phyloP scores from a whole-genome alignment of 2,888 invertebrate genomes.

The Axea sp. region DNA sequence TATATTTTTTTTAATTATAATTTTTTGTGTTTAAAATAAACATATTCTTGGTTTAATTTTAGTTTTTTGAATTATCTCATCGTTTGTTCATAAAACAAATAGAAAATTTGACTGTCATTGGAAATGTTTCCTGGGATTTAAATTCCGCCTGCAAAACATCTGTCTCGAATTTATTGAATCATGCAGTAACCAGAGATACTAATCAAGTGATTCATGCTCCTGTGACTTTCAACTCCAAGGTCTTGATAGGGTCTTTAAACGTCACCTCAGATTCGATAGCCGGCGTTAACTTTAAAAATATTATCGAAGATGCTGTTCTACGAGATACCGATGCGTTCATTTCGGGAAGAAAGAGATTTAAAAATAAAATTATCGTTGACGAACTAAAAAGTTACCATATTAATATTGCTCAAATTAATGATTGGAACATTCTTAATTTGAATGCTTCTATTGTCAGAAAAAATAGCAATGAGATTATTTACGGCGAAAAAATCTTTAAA shows the following conservation, averaged over 20 bases:
- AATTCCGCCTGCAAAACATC: slow-evolving; percentile 50
- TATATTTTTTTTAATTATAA: too few species aligned
- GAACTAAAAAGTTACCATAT: slow-evolving; percentile 65
- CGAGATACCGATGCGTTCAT: slow-evolving; percentile 47
- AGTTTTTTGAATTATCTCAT: too few species aligned
- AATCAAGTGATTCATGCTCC: slow-evolving; percentile 65
- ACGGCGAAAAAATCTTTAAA: slow-evolving; percentile 63
- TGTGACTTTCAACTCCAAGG: slow-evolving; percentile 57
- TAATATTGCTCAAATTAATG: slow-evolving; percentile 65
- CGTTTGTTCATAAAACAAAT: too few species aligned
- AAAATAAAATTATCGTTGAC: slow-evolving; percentile 53
- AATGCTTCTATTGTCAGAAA: slow-evolving; percentile 67
- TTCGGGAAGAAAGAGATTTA: slow-evolving; percentile 67
- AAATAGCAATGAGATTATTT: slow-evolving; percentile 52
- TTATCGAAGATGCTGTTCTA: slow-evolving; percentile 66
- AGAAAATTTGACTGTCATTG: slow-evolving; percentile 66
- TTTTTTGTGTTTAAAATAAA: too few species aligned
- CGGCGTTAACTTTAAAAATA: slow-evolving; percentile 58
- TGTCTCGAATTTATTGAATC: slow-evolving; percentile 64
- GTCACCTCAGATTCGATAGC: slow-evolving; percentile 13
- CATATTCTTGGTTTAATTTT: too few species aligned
- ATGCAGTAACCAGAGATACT: slow-evolving; percentile 67
- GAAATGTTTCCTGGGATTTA: slow-evolving; percentile 68
- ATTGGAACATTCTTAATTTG: slow-evolving; percentile 65
- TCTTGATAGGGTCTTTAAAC: slow-evolving; percentile 51